These are phyloP conservation scores for Volucella inflata DNA, from an alignment of 2,888 invertebrate genomes.

Conservation along the genomic window DNA sequence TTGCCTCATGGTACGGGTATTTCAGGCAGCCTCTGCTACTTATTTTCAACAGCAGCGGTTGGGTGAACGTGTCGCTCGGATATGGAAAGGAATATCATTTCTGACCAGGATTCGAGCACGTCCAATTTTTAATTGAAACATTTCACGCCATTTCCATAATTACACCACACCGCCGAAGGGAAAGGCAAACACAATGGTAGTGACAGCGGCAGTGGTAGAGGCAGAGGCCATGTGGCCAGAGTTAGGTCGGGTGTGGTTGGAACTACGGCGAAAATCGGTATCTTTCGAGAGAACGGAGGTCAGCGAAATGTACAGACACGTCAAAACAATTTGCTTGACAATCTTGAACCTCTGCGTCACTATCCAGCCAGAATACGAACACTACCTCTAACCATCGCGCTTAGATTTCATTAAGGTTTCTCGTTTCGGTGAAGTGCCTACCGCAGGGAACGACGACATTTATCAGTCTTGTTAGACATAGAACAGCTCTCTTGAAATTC, in stretches of 20 bases:
- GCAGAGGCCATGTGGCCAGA: background rate
- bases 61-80: slow-evolving; percentile 29
- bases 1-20: background rate
- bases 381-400: slow-evolving; percentile 1
- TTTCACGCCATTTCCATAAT: slow-evolving; percentile 55
- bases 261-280: too few relatives aligned
- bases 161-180: slow-evolving; percentile 12
- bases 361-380: background rate
- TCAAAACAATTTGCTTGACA: slow-evolving; percentile 43
- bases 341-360: background rate
- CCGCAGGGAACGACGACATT: slow-evolving; percentile 12
- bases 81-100: slow-evolving; percentile 28
- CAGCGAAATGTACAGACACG: slow-evolving; percentile 13
- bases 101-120: slow-evolving; percentile 41
- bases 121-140: slow-evolving; percentile 60
- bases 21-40: background rate
- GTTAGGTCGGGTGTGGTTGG: too few relatives aligned
- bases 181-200: slow-evolving; percentile 6
- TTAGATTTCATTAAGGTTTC: slow-evolving; percentile 59
- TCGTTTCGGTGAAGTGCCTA: slow-evolving; percentile 15
- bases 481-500: slow-evolving; percentile 33
- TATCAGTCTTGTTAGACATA: slow-evolving; percentile 32
- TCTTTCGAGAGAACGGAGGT: too few relatives aligned
- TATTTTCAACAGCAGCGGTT: background rate
- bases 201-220: slow-evolving; percentile 10